Base-by-base conservation (phyloP, 1,140 invertebrate species). In the Tetranychus urticae region DNA sequence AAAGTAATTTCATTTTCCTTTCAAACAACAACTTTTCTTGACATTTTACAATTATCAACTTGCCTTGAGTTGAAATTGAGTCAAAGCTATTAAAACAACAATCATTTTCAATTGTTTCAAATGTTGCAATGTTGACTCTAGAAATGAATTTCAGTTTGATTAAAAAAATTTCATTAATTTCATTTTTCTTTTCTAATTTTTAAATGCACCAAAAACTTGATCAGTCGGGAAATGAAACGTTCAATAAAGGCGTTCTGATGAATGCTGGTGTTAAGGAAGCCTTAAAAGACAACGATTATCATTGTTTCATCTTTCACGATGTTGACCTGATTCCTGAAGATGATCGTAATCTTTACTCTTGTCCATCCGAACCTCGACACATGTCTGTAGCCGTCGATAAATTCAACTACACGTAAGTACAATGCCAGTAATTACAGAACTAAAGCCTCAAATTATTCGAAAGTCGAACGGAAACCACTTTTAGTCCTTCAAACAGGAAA, bases 341-440 rank as follows among this genome's bases (percentile, higher is more conserved):
- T 73, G 79, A 80, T 60, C 79, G 82, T 3, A 94, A 96, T 74
- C 78, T 93, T 56, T 97, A 97, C 74, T 84, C 83, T 14, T 97
- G 93, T 71, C 82, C 86, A 2, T 76, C 79, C 64, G 85, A 88
- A 69, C 92, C 92, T 0, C 74, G 89, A 55, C 92, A 97, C 71
- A 88, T 97, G 84, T 91, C 88, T 42, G 88, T 88, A 1, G 87
- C 88, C 12, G 82, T 96, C 42, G 86, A 96, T 75, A 86, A 83
- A 68, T 83, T 92, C 66, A 79, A 81, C 63, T 91, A 88, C 74
- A 82, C 79, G 86, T 87, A 71, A 56, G 55, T 56, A 36, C 23
- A 23, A 23, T 23, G 23, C 23, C 23, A 23, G 23, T 23, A 23
- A 23, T 23, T 23, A 23, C 23, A 23, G 0, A 0, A 23, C 46